Percentiles rank a stretch among this genome's conserved stretches.
Evolutionary conservation across 2,888 invertebrate species (phyloP).

Genomic region (Stratiomys singularior): DNA sequence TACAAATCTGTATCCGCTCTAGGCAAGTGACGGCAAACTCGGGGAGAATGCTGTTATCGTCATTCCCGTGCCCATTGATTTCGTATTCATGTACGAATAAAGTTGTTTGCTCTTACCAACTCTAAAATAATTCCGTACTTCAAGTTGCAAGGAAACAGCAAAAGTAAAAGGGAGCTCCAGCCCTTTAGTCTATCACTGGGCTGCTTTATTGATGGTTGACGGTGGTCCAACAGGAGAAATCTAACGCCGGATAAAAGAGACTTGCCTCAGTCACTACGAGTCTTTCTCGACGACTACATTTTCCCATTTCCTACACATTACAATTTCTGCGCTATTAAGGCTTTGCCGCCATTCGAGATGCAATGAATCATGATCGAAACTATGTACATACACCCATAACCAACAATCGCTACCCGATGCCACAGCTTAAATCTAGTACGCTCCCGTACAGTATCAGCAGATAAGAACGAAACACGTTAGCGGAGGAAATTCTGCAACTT

Average conservation of each 20-base stretch:
- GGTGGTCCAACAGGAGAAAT: not conserved
- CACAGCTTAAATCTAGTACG: constrained; percentile 13
- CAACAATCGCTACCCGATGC: constrained; percentile 1
- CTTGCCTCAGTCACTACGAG: not conserved
- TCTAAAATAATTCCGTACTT: constrained; percentile 9
- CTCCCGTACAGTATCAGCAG: not conserved
- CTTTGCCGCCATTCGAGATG: not conserved
- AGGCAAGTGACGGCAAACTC: not conserved
- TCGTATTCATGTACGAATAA: constrained; percentile 10
- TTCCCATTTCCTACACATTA: constrained; percentile 31
- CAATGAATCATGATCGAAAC: constrained; percentile 20
- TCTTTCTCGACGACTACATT: constrained; percentile 27
- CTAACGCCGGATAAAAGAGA: not conserved
- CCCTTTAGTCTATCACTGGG: not conserved
- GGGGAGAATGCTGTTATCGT: not conserved
- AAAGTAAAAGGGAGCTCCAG: not conserved
- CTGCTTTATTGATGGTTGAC: not conserved
- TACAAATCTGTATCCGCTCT: not conserved
- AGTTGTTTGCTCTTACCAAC: constrained; percentile 14
- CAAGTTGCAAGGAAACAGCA: not conserved
- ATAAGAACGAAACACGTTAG: constrained; percentile 30
- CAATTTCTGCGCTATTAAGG: constrained; percentile 28
- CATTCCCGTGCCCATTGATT: not conserved
- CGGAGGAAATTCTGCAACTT: constrained; percentile 61
- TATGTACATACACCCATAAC: constrained; percentile 17